Conservation (phyloP, 2,113 vertebrate species). For the Stomatorhinus ivindoensis region DNA sequence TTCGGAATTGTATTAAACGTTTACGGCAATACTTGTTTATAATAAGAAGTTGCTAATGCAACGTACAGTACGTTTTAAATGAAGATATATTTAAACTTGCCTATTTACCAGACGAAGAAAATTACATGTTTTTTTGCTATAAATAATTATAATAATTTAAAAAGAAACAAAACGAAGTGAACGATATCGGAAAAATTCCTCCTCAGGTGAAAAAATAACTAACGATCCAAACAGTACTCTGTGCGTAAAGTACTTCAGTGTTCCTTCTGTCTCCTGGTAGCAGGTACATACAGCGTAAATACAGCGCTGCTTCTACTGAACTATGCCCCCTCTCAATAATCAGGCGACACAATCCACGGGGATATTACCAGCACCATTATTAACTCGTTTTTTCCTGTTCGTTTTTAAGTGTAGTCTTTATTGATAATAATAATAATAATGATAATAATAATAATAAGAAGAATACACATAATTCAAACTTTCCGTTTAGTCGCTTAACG, state of each 20-base stretch:
- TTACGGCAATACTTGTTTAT: background rate
- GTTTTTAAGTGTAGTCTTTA: background rate
- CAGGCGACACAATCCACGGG: constrained; percentile 46
- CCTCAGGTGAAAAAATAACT: background rate
- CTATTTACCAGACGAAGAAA: background rate
- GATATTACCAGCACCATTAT: constrained; percentile 43
- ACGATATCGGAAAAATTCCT: background rate
- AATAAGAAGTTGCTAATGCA: background rate
- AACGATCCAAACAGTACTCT: background rate
- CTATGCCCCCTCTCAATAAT: constrained; percentile 42
- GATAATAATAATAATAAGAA: no score
- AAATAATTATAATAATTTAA: background rate
- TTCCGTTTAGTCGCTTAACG: background rate
- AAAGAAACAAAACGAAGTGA: constrained; percentile 31
- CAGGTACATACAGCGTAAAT: constrained; percentile 1
- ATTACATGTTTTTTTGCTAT: background rate
- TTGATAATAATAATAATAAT: background rate
- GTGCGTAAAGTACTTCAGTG: background rate
- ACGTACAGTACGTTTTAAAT: background rate
- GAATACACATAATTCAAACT: background rate
- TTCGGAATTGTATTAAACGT: background rate
- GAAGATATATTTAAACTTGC: background rate
- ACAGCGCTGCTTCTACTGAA: constrained; percentile 50
- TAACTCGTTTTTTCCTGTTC: constrained; percentile 43
- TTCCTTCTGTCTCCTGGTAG: background rate